phyloP scores from a whole-genome alignment of 1,140 invertebrate genomes.

The Pogonus chalceus region DNA sequence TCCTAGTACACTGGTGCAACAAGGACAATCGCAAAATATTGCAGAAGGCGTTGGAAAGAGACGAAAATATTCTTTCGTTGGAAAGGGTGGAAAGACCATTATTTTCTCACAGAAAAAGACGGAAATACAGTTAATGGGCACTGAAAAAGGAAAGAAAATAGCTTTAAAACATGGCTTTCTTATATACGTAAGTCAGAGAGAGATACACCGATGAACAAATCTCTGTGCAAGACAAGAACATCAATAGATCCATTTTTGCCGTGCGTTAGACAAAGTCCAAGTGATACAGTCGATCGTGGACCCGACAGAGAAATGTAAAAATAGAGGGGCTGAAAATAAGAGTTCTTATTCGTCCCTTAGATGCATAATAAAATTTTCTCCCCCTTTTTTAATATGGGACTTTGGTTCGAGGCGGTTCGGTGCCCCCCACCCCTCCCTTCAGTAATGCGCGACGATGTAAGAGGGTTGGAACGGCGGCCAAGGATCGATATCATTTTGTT shows the following conservation, averaged over 20 bases:
- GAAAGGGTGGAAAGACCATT: not conserved
- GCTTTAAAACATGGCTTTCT: not conserved
- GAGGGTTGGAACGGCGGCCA: not conserved
- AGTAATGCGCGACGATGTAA: not conserved
- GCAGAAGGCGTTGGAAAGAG: not conserved
- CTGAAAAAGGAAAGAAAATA: not conserved
- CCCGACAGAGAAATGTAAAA: not conserved
- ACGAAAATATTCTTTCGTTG: not conserved
- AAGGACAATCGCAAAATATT: not conserved
- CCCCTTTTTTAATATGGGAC: not conserved
- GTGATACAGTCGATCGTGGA: not conserved
- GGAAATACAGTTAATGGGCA: not conserved
- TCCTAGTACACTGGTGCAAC: too few species aligned
- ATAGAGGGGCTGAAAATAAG: not conserved
- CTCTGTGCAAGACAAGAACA: not conserved
- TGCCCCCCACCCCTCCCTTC: not conserved
- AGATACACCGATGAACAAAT: not conserved
- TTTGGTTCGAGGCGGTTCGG: not conserved
- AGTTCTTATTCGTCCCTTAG: not conserved
- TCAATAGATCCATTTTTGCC: not conserved
- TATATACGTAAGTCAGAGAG: not conserved
- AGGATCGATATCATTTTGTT: not conserved
- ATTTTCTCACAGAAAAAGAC: not conserved
- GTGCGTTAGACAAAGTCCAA: not conserved
- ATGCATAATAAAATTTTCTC: not conserved